Conservation (phyloP, 2,888 invertebrate genomes). For the Artemia sinica region DNA sequence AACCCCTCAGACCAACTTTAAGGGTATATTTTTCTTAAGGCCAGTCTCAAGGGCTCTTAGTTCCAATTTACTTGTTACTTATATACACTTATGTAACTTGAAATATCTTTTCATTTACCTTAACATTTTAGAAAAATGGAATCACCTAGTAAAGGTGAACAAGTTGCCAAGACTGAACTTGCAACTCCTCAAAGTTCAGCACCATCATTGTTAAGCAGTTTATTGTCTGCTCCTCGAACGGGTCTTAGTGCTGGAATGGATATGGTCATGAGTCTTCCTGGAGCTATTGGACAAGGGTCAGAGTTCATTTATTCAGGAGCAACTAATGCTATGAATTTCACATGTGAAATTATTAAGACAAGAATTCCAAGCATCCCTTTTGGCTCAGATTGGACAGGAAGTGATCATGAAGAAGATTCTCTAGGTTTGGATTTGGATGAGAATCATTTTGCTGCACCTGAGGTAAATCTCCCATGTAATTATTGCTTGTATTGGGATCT, state of each 20-base stretch:
- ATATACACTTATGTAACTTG: not conserved
- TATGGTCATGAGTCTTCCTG: not conserved
- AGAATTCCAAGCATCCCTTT: not conserved
- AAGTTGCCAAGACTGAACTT: no score
- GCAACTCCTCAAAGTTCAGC: not conserved
- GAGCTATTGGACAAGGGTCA: not conserved
- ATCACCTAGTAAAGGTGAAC: no score
- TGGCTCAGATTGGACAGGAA: not conserved
- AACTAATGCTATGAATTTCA: not conserved
- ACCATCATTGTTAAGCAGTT: constrained; percentile 1
- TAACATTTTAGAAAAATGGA: constrained; percentile 15
- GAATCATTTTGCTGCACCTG: not conserved
- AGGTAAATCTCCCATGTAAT: no score
- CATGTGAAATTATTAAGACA: constrained; percentile 2
- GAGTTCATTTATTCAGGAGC: not conserved
- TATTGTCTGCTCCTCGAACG: not conserved
- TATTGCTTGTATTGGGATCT: no score
- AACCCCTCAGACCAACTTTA: no score
- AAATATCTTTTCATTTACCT: constrained; percentile 14
- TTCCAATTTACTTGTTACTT: no score
- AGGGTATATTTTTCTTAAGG: no score
- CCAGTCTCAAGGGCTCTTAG: no score
- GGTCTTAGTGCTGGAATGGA: not conserved
- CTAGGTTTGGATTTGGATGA: not conserved
- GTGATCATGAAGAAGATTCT: constrained; percentile 8